A percentile compares a stretch with the other conserved stretches of the same genome.
These are phyloP conservation scores for Camelus dromedarius DNA, from an alignment of 2,113 vertebrate genomes.

Conservation along the genomic window DNA sequence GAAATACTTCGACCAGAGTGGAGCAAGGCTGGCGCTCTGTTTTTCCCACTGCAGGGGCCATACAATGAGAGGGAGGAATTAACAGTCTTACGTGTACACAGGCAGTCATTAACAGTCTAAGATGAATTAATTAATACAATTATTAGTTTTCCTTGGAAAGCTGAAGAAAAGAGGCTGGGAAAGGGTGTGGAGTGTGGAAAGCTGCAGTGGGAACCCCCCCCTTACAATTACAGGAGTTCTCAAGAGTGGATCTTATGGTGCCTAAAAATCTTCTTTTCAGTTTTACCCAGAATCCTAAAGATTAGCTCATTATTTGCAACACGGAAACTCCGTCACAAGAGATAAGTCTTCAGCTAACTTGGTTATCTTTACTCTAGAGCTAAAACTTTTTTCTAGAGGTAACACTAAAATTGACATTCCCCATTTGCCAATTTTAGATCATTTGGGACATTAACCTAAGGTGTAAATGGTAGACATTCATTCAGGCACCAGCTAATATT, in stretches of 20 bases:
- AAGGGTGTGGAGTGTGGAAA: neutral
- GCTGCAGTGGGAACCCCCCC: neutral
- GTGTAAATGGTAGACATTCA: neutral
- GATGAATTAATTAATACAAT: neutral
- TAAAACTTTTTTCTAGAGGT: conserved; percentile 29
- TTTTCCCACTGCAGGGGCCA: neutral
- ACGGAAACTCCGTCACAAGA: neutral
- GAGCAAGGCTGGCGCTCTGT: too few species aligned
- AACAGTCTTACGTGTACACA: neutral
- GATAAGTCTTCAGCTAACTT: neutral
- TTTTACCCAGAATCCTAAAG: neutral
- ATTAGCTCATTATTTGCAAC: neutral
- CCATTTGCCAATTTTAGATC: conserved; percentile 27
- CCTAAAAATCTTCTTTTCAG: neutral
- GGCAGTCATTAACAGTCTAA: neutral
- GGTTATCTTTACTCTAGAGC: neutral
- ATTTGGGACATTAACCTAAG: neutral
- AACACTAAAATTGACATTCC: conserved; percentile 33
- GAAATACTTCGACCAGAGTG: neutral
- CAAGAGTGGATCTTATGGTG: neutral
- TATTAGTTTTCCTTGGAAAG: conserved; percentile 18
- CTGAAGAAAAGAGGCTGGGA: neutral
- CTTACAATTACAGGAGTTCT: neutral
- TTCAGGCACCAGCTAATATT: conserved; percentile 57
- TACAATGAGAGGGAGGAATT: neutral